Conservation (phyloP, 1,140 invertebrate species). For the Orius laevigatus region DNA sequence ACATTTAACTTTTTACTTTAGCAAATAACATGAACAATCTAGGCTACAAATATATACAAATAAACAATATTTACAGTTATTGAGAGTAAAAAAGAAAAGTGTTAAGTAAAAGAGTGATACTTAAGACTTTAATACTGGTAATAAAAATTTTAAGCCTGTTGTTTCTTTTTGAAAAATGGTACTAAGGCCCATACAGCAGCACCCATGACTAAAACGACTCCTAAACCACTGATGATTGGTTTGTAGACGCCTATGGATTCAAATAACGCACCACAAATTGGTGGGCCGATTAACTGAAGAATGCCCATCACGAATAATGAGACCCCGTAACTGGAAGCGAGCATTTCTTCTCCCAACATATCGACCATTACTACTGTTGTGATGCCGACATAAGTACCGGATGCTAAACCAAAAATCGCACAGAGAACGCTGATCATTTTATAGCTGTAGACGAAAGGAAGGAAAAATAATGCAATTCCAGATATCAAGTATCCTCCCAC, state of each 20-base stretch:
- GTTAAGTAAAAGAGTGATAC: no score
- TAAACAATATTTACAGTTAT: no score
- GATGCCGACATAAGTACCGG: constrained; percentile 70
- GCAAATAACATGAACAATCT: no score
- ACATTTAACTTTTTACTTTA: no score
- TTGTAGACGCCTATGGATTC: constrained; percentile 45
- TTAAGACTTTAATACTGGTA: no score
- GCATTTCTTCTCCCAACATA: constrained; percentile 60
- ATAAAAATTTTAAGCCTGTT: neutral
- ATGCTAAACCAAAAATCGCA: constrained; percentile 58
- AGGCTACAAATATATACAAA: no score
- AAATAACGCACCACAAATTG: constrained; percentile 52
- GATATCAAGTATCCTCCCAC: constrained; percentile 58
- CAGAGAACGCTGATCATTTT: constrained; percentile 44
- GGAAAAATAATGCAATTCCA: constrained; percentile 46
- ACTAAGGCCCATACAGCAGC: constrained; percentile 54
- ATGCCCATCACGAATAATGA: constrained; percentile 69
- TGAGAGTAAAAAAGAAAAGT: no score
- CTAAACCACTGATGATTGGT: constrained; percentile 51
- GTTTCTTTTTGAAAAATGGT: constrained; percentile 41
- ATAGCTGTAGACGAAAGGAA: constrained; percentile 39
- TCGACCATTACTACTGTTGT: constrained; percentile 74
- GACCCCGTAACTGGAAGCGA: constrained; percentile 70
- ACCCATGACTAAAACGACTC: constrained; percentile 53
- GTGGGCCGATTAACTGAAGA: constrained; percentile 60